Conservation (phyloP, 2,113 vertebrate genomes). For the Numenius arquata region DNA sequence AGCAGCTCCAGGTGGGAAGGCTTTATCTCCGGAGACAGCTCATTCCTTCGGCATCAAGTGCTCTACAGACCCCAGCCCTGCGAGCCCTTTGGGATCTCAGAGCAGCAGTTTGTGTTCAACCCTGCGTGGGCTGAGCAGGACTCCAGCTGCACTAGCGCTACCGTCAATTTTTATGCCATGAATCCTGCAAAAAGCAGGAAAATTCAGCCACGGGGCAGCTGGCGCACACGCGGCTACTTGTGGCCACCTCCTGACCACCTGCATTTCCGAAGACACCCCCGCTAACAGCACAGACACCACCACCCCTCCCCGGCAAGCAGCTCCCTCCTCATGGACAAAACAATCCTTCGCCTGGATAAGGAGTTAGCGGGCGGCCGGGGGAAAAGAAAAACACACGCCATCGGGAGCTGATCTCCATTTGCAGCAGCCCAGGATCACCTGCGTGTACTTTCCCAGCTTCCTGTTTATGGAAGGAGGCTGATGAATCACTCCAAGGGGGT, state of each 20-base stretch:
- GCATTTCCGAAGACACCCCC: neutral
- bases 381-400: neutral
- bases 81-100: neutral
- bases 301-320: neutral
- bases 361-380: neutral
- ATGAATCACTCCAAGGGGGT: neutral
- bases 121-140: neutral
- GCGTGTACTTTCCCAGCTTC: conserved; percentile 35
- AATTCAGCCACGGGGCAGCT: neutral
- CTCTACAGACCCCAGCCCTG: neutral
- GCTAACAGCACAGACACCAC: neutral
- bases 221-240: neutral
- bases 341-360: neutral
- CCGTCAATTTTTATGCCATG: neutral
- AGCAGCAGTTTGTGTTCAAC: neutral
- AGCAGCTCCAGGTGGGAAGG: neutral
- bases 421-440: neutral
- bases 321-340: neutral
- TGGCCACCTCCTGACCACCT: neutral
- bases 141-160: neutral
- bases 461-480: neutral
- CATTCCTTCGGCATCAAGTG: too few relatives aligned
- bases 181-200: neutral
- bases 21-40: too few relatives aligned
- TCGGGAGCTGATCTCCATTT: neutral